Base-by-base conservation (phyloP, 2,113 vertebrate genomes). In the Tragelaphus buxtoni region DNA sequence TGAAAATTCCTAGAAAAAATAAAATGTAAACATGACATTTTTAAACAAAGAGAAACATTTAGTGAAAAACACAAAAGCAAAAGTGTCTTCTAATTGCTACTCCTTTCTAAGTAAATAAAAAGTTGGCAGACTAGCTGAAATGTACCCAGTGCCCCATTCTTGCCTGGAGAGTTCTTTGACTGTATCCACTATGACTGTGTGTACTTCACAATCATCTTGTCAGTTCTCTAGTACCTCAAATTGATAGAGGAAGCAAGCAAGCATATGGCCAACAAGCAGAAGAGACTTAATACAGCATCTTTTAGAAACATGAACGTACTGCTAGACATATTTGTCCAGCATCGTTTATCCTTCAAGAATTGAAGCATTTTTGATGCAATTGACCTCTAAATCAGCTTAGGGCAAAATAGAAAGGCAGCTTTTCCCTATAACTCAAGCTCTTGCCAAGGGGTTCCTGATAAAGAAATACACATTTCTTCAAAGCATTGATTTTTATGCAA, bases 331-430 rank as follows among this genome's bases (percentile, higher is more conserved):
- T 49, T 93, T 18, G 5, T 60, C 42, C 79, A 95, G 58, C 58
- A 80, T 56, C 82, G n/a, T 96, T 90, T 94, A 30, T 82, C 92
- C 77, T 95, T 88, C 42, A 93, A 84, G 80, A 90, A 87, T 18
- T 76, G 53, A 92, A 88, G 32, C 53, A 56, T 84, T 90, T 95
- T 92, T 96, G 58, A 90, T 90, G 80, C 90, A 92, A 3, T 39
- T 97, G 83, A 86, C 79, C 74, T 94, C 79, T 93, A 96, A 90
- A 61, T 96, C 79, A 95, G 51, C 79, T 65, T 89, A 84, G 28
- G 53, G 47, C 47, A 58, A 83, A 81, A 72, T 20, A 89, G 51
- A 94, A 90, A 72, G 65, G 56, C 45, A 95, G 51, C n/a, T 79
- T 92, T 93, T 82, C 14, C 74, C 74, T 93, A 2, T 97, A 87